phyloP scores from a whole-genome alignment of 2,888 invertebrate genomes.

The Trissolcus japonicus region DNA sequence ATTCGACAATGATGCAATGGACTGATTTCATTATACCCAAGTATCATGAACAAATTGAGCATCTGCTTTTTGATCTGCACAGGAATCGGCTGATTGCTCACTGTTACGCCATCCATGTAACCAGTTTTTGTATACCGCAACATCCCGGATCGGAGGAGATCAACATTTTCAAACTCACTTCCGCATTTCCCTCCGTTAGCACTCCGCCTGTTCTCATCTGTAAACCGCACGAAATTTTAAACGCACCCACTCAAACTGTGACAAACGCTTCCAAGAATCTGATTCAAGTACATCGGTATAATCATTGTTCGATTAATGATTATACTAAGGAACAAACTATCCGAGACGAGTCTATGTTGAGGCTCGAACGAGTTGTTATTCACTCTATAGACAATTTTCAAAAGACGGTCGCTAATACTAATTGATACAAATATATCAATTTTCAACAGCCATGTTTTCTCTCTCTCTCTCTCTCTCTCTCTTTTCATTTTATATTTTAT shows the following conservation, averaged over 20 bases:
- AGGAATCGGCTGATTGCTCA: conserved; percentile 74
- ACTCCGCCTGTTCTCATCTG: conserved; percentile 26
- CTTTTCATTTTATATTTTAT: too few relatives aligned
- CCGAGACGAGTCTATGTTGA: conserved; percentile 12
- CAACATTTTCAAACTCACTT: conserved; percentile 6
- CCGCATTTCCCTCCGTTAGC: conserved; percentile 51
- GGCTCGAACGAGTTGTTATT: background rate
- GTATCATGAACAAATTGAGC: conserved; percentile 78
- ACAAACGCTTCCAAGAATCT: background rate
- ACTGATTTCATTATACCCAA: conserved; percentile 83
- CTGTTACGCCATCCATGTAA: conserved; percentile 76
- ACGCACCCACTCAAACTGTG: background rate
- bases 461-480: too few relatives aligned
- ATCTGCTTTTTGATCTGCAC: conserved; percentile 78
- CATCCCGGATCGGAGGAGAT: background rate
- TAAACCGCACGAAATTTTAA: conserved; percentile 25
- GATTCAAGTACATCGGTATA: conserved; percentile 20
- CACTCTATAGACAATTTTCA: too few relatives aligned
- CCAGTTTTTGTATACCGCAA: conserved; percentile 15
- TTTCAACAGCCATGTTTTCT: too few relatives aligned
- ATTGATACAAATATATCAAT: too few relatives aligned
- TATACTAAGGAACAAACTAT: background rate
- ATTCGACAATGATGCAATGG: conserved; percentile 78
- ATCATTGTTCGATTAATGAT: conserved; percentile 7
- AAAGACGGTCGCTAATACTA: too few relatives aligned